Evolutionary conservation across 2,113 vertebrate species (phyloP).

Genomic region (Sander lucioperca): DNA sequence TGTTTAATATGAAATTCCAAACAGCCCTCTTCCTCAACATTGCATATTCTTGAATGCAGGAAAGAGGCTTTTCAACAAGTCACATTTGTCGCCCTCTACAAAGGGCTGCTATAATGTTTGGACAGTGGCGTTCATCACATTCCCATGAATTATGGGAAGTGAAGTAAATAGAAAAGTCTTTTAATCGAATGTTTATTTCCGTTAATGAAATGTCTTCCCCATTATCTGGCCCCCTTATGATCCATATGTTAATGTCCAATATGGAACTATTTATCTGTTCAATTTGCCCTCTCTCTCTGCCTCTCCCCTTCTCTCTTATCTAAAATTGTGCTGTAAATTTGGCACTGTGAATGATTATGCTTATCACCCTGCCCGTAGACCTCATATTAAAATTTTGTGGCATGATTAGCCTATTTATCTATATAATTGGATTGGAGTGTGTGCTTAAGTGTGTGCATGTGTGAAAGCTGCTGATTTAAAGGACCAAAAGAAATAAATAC

Average conservation of each 20-base stretch:
- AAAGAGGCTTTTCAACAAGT: conserved; percentile 22
- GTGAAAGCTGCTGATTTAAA: conserved; percentile 74
- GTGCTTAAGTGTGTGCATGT: conserved; percentile 66
- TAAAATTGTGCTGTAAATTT: conserved; percentile 86
- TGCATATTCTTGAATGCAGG: neutral
- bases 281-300: conserved; percentile 70
- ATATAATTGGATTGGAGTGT: conserved; percentile 87
- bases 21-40: neutral
- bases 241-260: conserved; percentile 85
- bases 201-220: conserved; percentile 83
- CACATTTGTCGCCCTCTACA: conserved; percentile 34
- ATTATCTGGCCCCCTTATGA: conserved; percentile 83
- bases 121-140: conserved; percentile 45
- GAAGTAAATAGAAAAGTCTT: conserved; percentile 74
- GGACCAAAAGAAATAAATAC: conserved; percentile 68
- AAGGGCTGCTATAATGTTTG: conserved; percentile 57
- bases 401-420: conserved; percentile 89
- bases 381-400: conserved; percentile 85
- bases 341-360: conserved; percentile 82
- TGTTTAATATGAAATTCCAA: neutral
- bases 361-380: conserved; percentile 84
- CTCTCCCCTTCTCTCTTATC: conserved; percentile 81
- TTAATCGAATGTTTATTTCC: conserved; percentile 83
- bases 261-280: conserved; percentile 82
- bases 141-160: conserved; percentile 77